phyloP scores from a whole-genome alignment of 2,113 vertebrate species.

The Nothobranchius kuhntae region DNA sequence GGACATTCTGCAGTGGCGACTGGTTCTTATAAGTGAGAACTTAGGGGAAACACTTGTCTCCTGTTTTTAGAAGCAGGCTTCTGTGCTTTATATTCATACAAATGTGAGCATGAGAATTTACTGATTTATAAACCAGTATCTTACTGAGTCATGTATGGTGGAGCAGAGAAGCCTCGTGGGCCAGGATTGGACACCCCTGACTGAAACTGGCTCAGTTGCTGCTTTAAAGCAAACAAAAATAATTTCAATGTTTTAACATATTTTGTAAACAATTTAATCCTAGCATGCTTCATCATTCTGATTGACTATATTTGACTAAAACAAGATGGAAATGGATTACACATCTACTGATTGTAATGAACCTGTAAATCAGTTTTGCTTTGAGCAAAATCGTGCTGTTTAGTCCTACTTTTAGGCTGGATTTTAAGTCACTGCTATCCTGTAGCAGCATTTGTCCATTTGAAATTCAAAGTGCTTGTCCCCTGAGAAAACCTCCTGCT shows the following conservation, averaged over 20 bases:
- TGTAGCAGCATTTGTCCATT: neutral
- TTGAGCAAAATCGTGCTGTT: neutral
- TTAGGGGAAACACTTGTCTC: too few relatives aligned
- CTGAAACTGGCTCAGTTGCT: too few relatives aligned
- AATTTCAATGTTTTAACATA: too few relatives aligned
- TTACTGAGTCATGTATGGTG: too few relatives aligned
- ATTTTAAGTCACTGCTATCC: neutral
- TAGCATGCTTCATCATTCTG: neutral
- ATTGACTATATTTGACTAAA: neutral
- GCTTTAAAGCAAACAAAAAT: too few relatives aligned
- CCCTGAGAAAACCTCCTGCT: neutral
- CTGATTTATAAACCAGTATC: too few relatives aligned
- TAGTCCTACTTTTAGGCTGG: neutral
- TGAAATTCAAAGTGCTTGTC: constrained; percentile 5
- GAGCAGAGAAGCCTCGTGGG: too few relatives aligned
- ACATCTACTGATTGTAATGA: neutral
- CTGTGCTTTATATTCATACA: too few relatives aligned
- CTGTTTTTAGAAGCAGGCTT: too few relatives aligned
- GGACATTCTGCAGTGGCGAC: constrained; percentile 64
- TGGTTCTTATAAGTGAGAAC: constrained; percentile 32
- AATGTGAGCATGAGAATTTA: too few relatives aligned
- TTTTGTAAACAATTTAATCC: neutral
- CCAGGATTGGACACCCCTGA: too few relatives aligned
- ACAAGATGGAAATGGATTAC: neutral
- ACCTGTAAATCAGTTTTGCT: neutral